phyloP scores from a whole-genome alignment of 37 sponge, comb jelly and placozoan species.

The Axinella damicornis region DNA sequence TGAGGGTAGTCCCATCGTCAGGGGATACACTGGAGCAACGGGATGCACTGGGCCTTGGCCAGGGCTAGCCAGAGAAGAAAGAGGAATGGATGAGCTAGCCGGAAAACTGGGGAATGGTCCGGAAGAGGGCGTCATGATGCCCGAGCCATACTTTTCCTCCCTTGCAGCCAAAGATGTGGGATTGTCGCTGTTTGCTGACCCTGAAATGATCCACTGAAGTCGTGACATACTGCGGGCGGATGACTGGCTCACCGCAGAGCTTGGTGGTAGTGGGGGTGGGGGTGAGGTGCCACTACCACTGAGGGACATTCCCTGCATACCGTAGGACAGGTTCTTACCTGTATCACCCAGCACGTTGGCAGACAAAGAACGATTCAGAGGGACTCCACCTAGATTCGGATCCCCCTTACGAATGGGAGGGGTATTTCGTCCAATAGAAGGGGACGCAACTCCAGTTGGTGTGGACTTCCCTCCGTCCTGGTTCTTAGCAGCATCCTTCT shows the following conservation, averaged over 20 bases:
- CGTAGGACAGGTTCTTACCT: background rate
- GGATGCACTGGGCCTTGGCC: background rate
- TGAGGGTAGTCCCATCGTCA: background rate
- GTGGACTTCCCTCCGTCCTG: constrained; percentile 10
- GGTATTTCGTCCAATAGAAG: background rate
- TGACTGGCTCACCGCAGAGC: constrained; percentile 17
- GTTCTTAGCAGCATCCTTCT: background rate
- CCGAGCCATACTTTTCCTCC: background rate
- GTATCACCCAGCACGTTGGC: background rate
- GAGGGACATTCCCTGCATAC: constrained; percentile 30
- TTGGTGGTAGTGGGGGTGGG: no score
- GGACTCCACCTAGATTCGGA: background rate
- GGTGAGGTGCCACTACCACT: background rate
- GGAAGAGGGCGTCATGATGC: background rate
- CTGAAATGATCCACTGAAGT: constrained; percentile 65
- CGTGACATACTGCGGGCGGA: constrained; percentile 59
- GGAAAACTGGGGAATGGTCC: background rate
- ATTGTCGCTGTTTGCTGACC: background rate
- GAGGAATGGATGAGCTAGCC: background rate
- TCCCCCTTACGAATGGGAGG: background rate
- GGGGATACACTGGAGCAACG: background rate
- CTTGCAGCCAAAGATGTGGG: background rate
- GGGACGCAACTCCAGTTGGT: constrained; percentile 1
- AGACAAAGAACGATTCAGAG: background rate
- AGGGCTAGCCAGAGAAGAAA: background rate